Evolutionary conservation across 1,140 invertebrate genomes (phyloP).

Genomic region (Physella acuta): DNA sequence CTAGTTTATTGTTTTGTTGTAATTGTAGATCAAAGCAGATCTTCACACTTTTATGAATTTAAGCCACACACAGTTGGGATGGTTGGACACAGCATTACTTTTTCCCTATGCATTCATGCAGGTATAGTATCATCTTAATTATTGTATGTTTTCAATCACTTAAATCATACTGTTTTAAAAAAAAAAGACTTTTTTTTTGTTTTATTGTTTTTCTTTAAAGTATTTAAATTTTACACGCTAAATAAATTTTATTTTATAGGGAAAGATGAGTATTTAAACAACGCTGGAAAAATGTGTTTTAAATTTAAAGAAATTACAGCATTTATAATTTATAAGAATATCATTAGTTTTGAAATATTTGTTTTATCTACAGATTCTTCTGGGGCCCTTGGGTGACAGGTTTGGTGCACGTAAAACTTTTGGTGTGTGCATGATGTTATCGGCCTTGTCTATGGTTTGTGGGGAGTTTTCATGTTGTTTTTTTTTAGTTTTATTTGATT

Average conservation of each 20-base stretch:
- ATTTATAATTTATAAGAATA: background rate
- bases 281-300: background rate
- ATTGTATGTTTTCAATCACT: no score
- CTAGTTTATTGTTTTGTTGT: no score
- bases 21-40: conserved; percentile 60
- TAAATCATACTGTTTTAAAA: no score
- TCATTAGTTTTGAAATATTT: background rate
- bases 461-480: no score
- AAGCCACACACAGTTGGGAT: conserved; percentile 57
- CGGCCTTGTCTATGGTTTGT: conserved; percentile 62
- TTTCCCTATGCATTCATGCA: conserved; percentile 64
- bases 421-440: conserved; percentile 58
- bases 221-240: no score
- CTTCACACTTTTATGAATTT: conserved; percentile 55
- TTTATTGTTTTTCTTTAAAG: no score
- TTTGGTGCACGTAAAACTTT: conserved; percentile 62
- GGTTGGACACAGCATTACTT: conserved; percentile 62
- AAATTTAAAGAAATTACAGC: background rate
- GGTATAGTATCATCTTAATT: conserved; percentile 33
- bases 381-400: conserved; percentile 61
- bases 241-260: no score
- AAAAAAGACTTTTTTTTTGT: no score
- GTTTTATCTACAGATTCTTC: conserved; percentile 48
- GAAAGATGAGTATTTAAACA: no score
- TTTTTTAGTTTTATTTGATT: no score